Percentiles rank a stretch among this genome's conserved stretches.
These are phyloP conservation scores for Philotrypesis tridentata DNA, from an alignment of 1,140 invertebrate species.

Conservation along the genomic window DNA sequence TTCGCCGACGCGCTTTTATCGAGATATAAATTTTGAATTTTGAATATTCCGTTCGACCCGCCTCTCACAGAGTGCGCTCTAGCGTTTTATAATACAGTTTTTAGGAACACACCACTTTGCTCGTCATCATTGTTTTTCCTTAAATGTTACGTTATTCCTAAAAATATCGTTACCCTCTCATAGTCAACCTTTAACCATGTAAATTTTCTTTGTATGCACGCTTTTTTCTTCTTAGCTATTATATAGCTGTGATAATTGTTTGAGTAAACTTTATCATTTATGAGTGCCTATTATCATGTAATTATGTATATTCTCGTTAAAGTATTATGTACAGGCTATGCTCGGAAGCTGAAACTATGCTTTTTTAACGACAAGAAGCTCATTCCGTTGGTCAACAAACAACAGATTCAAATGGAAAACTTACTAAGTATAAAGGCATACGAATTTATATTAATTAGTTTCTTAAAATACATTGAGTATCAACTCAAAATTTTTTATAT, in stretches of 20 bases:
- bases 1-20: constrained; percentile 49
- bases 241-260: constrained; percentile 67
- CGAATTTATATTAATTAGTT: constrained; percentile 43
- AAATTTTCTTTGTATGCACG: constrained; percentile 67
- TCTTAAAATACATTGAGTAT: constrained; percentile 20
- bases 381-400: constrained; percentile 51
- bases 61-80: constrained; percentile 54
- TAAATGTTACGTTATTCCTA: constrained; percentile 65
- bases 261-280: constrained; percentile 60
- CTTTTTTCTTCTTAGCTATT: constrained; percentile 62
- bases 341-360: constrained; percentile 62
- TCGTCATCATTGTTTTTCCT: constrained; percentile 59
- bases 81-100: constrained; percentile 66
- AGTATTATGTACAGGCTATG: constrained; percentile 67
- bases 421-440: constrained; percentile 49
- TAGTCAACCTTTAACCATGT: constrained; percentile 66
- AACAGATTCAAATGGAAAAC: constrained; percentile 47
- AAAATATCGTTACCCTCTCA: constrained; percentile 61
- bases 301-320: constrained; percentile 63
- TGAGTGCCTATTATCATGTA: constrained; percentile 60
- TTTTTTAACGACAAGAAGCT: constrained; percentile 54
- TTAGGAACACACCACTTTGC: constrained; percentile 70
- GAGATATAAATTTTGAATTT: constrained; percentile 73
- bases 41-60: constrained; percentile 60
- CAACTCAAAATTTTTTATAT: constrained; percentile 18